Evolutionary conservation across 2,888 invertebrate species (phyloP).

Genomic region (Chirona hameri): DNA sequence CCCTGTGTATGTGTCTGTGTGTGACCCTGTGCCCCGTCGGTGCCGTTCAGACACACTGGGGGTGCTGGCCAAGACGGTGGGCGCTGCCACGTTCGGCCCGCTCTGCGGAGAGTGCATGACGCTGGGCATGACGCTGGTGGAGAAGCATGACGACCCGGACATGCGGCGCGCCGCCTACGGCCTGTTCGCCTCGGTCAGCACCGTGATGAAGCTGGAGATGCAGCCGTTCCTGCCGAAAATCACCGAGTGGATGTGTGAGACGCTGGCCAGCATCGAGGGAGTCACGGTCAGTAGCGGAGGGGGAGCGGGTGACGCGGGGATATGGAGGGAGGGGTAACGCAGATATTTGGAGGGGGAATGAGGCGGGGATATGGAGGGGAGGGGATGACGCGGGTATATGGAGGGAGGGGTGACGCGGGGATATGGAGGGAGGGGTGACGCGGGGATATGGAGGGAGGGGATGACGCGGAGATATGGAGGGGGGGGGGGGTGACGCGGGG

Average conservation of each 20-base stretch:
- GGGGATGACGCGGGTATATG: too few relatives aligned
- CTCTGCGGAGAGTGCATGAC: conserved; percentile 64
- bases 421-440: too few relatives aligned
- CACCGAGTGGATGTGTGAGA: conserved; percentile 61
- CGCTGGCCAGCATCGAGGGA: conserved; percentile 67
- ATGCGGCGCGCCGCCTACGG: conserved; percentile 65
- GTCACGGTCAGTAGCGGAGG: conserved; percentile 52
- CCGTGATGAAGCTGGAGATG: conserved; percentile 63
- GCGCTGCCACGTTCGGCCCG: conserved; percentile 63
- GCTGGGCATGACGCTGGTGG: conserved; percentile 61
- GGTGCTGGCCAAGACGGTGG: conserved; percentile 65
- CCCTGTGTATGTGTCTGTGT: too few relatives aligned
- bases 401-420: too few relatives aligned
- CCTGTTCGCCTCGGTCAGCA: conserved; percentile 65
- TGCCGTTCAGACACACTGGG: conserved; percentile 61
- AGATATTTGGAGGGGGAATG: too few relatives aligned
- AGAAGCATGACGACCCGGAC: conserved; percentile 65
- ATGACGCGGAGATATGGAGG: too few relatives aligned
- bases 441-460: too few relatives aligned
- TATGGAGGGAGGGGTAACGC: too few relatives aligned
- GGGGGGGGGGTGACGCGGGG: too few relatives aligned
- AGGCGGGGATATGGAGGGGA: too few relatives aligned
- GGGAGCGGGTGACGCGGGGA: too few relatives aligned
- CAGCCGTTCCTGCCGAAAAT: conserved; percentile 60
- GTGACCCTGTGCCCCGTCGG: too few relatives aligned